Evolutionary conservation across 2,888 invertebrate genomes (phyloP).

Genomic region (Molorchus minor): DNA sequence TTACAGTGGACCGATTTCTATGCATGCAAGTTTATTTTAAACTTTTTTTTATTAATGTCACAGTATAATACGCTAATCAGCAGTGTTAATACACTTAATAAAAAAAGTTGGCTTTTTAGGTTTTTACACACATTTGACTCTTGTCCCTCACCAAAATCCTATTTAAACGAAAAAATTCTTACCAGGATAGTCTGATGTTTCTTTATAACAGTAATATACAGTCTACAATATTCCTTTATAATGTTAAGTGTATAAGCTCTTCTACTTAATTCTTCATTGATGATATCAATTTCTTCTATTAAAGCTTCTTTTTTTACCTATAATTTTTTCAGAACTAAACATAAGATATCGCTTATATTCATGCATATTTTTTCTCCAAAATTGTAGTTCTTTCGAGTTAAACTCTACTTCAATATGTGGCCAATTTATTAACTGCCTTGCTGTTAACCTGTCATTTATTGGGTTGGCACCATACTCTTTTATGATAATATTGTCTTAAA

Average conservation of each 20-base stretch:
- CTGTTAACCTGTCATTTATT: slow-evolving; percentile 21
- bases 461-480: slow-evolving; percentile 30
- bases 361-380: slow-evolving; percentile 33
- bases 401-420: slow-evolving; percentile 33
- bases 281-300: slow-evolving; percentile 33
- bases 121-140: too few species aligned
- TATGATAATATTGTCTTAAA: slow-evolving; percentile 30
- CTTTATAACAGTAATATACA: slow-evolving; percentile 23
- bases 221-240: slow-evolving; percentile 31
- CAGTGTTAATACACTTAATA: too few species aligned
- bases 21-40: not conserved
- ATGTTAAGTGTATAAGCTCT: slow-evolving; percentile 32
- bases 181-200: slow-evolving; percentile 21
- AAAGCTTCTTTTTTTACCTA: slow-evolving; percentile 29
- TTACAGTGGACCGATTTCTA: not conserved
- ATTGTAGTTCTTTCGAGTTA: slow-evolving; percentile 30
- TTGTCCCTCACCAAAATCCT: not conserved
- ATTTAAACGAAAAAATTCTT: not conserved
- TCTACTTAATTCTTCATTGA: slow-evolving; percentile 26
- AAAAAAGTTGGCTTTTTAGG: too few species aligned
- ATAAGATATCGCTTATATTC: slow-evolving; percentile 32
- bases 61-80: too few species aligned
- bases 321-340: slow-evolving; percentile 32
- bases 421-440: slow-evolving; percentile 33
- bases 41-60: too few species aligned